These are phyloP conservation scores for Aquatica leii DNA, from an alignment of 2,888 invertebrate species.

Conservation along the genomic window DNA sequence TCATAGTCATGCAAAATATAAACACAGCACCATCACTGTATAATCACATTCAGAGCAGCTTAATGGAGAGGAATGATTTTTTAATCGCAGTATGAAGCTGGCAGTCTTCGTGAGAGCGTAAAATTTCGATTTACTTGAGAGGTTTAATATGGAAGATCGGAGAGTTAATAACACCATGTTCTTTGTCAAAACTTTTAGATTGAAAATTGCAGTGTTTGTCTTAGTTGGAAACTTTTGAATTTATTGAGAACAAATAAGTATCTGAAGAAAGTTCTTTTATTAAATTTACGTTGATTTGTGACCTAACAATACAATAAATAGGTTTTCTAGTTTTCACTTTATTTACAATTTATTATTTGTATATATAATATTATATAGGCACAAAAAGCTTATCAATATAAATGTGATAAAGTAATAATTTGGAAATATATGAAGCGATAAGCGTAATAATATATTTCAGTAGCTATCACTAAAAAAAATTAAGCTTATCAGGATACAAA, in stretches of 20 bases:
- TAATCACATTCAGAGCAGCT: neutral
- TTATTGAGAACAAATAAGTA: constrained; percentile 13
- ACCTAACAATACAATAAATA: neutral
- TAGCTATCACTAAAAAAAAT: too few species aligned
- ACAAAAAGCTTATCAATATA: too few species aligned
- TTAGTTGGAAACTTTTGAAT: constrained; percentile 13
- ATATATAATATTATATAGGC: too few species aligned
- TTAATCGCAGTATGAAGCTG: constrained; percentile 1
- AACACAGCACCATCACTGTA: neutral
- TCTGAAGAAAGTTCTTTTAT: constrained; percentile 9
- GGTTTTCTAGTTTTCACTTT: constrained; percentile 1
- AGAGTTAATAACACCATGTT: constrained; percentile 13
- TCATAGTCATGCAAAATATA: neutral
- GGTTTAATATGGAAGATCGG: constrained; percentile 12
- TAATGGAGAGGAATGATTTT: constrained; percentile 1
- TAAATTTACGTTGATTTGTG: constrained; percentile 13
- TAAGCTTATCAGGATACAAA: too few species aligned
- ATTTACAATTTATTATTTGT: too few species aligned
- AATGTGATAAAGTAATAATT: too few species aligned
- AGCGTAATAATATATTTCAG: too few species aligned
- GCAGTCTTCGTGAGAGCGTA: constrained; percentile 1
- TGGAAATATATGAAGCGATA: too few species aligned
- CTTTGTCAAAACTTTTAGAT: constrained; percentile 14
- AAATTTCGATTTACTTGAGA: constrained; percentile 10
- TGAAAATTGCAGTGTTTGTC: constrained; percentile 14